Evolutionary conservation across 2,888 invertebrate genomes (phyloP), one percentile per base, ranked within the genome.

Genomic region (Euplagia quadripunctaria): DNA sequence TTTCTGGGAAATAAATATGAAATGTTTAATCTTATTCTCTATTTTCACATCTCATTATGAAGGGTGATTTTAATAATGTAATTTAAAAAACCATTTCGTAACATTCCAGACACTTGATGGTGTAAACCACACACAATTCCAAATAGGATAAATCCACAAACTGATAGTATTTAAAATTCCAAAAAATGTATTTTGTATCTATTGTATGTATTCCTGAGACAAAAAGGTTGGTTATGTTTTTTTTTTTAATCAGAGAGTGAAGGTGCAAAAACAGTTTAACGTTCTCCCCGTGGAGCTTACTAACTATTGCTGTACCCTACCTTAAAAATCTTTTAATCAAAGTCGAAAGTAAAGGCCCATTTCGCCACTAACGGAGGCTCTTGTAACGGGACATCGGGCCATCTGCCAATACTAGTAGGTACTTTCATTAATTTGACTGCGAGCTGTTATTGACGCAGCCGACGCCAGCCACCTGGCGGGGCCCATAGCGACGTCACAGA

Each of bases 371-470:
- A 69, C 46, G 17, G 7, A 31, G n/a, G 31, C 69, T 41, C 31
- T 69, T 43, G 17, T 63, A 63, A 64, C 55, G 63, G 55, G 12
- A 63, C 63, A 64, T 58, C 41, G 41, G 64, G 41, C 31, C 72
- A 66, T 42, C 64, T 63, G 58, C 63, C 72, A 72, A 64, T 68
- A 43, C n/a, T 58, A 16, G 7, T 43, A 20, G 42, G 61, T 66
- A 65, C 71, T 75, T 76, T 73, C 74, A 76, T 75, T 80, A 80
- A 82, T 82, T 82, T 81, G 82, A 82, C 81, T 81, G 77, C 64
- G 49, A 51, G 65, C 72, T 75, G 70, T 72, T 79, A 74, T 74
- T 64, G 66, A 70, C 69, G 69, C 69, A 61, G 69, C 67, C 14
- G 46, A 41, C 16, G 46, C 49, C 20, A 63, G 42, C 72, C 61